phyloP scores from a whole-genome alignment of 2,888 invertebrate species.

The Eupithecia inturbata region DNA sequence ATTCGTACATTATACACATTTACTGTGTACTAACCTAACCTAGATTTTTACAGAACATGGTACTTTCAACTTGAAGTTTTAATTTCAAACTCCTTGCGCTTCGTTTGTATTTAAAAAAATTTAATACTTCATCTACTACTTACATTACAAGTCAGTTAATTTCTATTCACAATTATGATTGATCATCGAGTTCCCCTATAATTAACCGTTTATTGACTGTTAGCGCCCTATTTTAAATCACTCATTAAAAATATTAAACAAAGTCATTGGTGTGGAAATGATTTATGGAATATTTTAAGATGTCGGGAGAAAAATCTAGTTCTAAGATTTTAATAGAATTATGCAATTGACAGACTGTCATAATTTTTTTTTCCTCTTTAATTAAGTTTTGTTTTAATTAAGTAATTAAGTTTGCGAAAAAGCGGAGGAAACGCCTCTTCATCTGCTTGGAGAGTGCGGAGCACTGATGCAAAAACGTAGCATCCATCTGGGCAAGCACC shows the following conservation, averaged over 20 bases:
- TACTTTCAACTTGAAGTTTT: too few species aligned
- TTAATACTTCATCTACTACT: neutral
- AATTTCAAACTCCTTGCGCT: neutral
- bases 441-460: too few species aligned
- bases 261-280: conserved; percentile 57
- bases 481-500: too few species aligned
- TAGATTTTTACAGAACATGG: too few species aligned
- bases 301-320: conserved; percentile 53
- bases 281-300: conserved; percentile 49
- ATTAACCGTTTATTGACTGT: conserved; percentile 69
- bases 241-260: conserved; percentile 60
- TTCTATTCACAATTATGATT: conserved; percentile 63
- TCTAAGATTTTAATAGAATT: neutral
- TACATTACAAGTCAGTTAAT: conserved; percentile 36
- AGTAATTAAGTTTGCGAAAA: too few species aligned
- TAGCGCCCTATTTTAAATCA: conserved; percentile 53
- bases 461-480: too few species aligned
- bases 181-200: conserved; percentile 63
- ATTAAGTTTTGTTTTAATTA: too few species aligned
- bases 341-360: too few species aligned
- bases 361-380: too few species aligned
- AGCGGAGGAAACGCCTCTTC: too few species aligned
- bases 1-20: too few species aligned
- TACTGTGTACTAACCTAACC: too few species aligned
- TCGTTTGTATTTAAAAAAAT: neutral